A percentile compares a stretch with the other conserved stretches of the same genome.
phyloP scores from a whole-genome alignment of 2,797 vertebrate species.

The Smutsia temminckii region DNA sequence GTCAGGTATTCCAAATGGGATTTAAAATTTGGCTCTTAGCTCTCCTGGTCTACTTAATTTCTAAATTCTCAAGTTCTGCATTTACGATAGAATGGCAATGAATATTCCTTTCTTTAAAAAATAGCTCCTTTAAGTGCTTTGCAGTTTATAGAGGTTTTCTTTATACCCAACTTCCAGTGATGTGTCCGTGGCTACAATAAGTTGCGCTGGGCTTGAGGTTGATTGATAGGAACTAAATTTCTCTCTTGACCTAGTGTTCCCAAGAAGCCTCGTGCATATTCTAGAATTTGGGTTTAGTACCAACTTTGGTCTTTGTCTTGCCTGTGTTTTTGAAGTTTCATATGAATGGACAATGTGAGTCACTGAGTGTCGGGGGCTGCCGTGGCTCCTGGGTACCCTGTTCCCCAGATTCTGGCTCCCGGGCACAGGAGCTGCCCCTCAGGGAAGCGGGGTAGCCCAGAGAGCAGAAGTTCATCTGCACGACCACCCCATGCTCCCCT shows the following conservation, averaged over 20 bases:
- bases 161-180: neutral
- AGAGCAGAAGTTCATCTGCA: neutral
- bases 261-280: neutral
- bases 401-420: neutral
- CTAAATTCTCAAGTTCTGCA: neutral
- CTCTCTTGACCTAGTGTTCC: neutral
- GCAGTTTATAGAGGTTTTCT: neutral
- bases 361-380: neutral
- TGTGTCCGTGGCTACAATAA: neutral
- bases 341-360: neutral
- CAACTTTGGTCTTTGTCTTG: neutral
- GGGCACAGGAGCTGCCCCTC: neutral
- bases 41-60: neutral
- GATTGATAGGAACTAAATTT: neutral
- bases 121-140: neutral
- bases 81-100: neutral
- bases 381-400: neutral
- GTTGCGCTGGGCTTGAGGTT: neutral
- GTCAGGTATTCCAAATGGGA: neutral
- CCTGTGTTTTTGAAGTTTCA: neutral
- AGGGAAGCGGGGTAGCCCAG: neutral
- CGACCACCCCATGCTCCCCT: too few species aligned
- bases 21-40: neutral
- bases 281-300: neutral
- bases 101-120: constrained; percentile 1